Evolutionary conservation across 23 tunicate genomes (phyloP), one percentile per base, ranked within the genome.

Genomic region (Ciona savignyi): DNA sequence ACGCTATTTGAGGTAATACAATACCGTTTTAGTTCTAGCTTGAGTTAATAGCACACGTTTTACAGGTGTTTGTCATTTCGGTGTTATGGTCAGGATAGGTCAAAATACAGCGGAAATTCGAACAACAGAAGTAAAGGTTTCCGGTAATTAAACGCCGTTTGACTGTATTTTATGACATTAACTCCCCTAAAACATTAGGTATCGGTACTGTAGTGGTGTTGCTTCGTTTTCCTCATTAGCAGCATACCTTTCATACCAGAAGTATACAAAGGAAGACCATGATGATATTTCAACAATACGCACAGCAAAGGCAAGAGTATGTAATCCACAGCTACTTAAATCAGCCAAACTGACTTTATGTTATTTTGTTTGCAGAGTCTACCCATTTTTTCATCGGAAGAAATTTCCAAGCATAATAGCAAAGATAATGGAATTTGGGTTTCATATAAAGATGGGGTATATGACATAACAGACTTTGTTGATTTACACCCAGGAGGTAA

Each of bases 401-500:
- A 95, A 9, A 90, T 95, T 6, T 77, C 81, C 27, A 35, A 84
- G 51, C 99, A 95, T 60, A 29, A 75, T 1, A 67, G 78, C 0
- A 74, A 70, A 48, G 76, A 80, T n/a, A 67, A 74, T 24, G 91
- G 97, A 0, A 77, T 95, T 25, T 95, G 99, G 99, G 96, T 95
- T 26, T 68, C 96, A 3, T 95, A 95, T 73, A 88, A 95, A 63
- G 96, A 91, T 64, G 80, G 76, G 3, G 99, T 95, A 33, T 95
- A 89, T 81, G 99, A 95, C 67, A 91, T 95, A 56, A 88, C 96
- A 6, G 85, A 80, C 19, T 95, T 95, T 63, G 96, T 91, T 0
- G 80, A 95, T 4, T 60, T 71, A 11, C 99, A 95, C 60, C 99
- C 99, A 56, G 99, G 99, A 70, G 99, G 99, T 80, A 61, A 70